These are phyloP conservation scores for Ormia ochracea DNA, from an alignment of 2,888 invertebrate genomes.

Conservation along the genomic window DNA sequence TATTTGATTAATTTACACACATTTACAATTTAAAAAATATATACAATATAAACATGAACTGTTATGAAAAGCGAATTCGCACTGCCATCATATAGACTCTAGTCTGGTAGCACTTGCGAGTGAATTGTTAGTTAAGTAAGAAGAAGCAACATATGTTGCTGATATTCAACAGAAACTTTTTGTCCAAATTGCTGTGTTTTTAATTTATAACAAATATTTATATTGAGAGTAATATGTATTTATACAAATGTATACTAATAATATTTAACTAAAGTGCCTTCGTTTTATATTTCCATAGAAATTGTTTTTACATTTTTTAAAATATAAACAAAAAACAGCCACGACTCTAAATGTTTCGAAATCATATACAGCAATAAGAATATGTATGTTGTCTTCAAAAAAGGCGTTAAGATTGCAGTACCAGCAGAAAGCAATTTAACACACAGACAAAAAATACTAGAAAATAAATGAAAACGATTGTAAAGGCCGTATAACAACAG, in stretches of 20 bases:
- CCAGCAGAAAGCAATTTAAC: conserved; percentile 12
- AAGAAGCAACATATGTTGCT: conserved; percentile 5
- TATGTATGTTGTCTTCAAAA: conserved; percentile 26
- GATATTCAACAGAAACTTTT: conserved; percentile 14
- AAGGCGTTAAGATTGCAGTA: conserved; percentile 28
- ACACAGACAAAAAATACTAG: conserved; percentile 14
- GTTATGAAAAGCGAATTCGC: no score
- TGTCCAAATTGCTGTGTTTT: conserved; percentile 13
- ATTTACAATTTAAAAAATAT: no score
- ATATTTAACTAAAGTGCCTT: conserved; percentile 46
- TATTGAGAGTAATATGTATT: no score
- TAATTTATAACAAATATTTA: no score
- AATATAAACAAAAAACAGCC: not conserved
- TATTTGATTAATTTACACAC: no score
- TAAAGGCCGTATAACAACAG: conserved; percentile 3
- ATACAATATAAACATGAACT: no score
- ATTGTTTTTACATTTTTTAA: not conserved
- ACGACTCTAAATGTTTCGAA: conserved; percentile 5
- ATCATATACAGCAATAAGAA: conserved; percentile 7
- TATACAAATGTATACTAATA: not conserved
- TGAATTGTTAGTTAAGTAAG: not conserved
- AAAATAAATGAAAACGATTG: conserved; percentile 29
- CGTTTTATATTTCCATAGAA: conserved; percentile 12
- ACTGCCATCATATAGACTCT: no score
- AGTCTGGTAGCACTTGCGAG: not conserved